These are phyloP conservation scores for Rhegmatorhina hoffmannsi DNA, from an alignment of 2,113 vertebrate genomes.

Conservation along the genomic window DNA sequence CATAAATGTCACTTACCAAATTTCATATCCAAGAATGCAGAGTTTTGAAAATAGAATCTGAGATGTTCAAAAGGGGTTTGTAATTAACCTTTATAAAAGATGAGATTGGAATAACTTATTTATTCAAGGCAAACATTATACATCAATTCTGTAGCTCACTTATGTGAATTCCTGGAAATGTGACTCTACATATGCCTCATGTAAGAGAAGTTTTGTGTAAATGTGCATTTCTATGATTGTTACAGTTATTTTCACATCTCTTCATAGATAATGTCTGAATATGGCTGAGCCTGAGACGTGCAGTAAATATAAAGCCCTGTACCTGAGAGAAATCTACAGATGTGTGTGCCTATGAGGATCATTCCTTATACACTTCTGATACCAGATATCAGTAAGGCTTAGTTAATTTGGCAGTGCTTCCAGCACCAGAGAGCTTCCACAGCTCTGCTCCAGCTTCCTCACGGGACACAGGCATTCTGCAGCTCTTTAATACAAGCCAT, in stretches of 20 bases:
- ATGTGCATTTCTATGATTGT: not conserved
- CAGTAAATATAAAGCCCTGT: not conserved
- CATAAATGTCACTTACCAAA: not conserved
- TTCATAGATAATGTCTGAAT: not conserved
- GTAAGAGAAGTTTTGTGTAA: not conserved
- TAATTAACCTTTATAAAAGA: not conserved
- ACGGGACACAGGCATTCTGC: not conserved
- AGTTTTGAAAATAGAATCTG: not conserved
- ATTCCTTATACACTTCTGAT: not conserved
- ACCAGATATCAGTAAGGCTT: not conserved
- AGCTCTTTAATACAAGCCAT: not conserved
- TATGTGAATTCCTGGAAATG: not conserved
- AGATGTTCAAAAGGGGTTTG: not conserved
- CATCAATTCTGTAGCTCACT: not conserved
- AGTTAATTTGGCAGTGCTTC: not conserved
- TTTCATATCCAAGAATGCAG: not conserved
- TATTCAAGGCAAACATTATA: not conserved
- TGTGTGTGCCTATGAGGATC: fast-evolving
- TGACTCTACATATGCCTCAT: no score
- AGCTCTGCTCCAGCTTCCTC: not conserved
- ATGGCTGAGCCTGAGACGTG: not conserved
- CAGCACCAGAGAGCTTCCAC: not conserved
- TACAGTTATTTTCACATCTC: not conserved
- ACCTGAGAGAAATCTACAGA: not conserved
- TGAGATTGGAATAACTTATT: not conserved